Percentiles rank a stretch among this genome's conserved stretches.
phyloP scores from a whole-genome alignment of 2,797 vertebrate genomes.

The Moxostoma hubbsi region DNA sequence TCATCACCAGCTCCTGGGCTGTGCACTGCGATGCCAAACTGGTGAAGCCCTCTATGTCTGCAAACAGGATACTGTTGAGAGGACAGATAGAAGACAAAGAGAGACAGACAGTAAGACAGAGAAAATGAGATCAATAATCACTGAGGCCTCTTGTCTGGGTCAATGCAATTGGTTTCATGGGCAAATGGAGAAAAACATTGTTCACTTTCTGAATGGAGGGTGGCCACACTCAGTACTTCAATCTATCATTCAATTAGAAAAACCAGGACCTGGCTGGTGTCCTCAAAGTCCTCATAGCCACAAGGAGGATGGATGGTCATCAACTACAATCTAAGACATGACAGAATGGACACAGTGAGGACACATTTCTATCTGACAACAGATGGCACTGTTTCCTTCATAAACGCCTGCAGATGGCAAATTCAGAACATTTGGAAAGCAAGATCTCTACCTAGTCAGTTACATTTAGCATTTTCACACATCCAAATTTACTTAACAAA shows the following conservation, averaged over 20 bases:
- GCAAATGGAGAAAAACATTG: slow-evolving; percentile 31
- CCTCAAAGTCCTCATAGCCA: slow-evolving; percentile 38
- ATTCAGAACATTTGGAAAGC: slow-evolving; percentile 39
- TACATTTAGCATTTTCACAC: slow-evolving; percentile 50
- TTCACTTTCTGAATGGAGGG: slow-evolving; percentile 45
- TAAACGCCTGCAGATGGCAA: slow-evolving; percentile 3
- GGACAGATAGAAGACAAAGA: background rate
- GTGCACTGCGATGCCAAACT: slow-evolving; percentile 83
- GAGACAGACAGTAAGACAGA: slow-evolving; percentile 4
- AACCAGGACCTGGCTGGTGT: slow-evolving; percentile 21
- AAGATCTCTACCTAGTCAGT: slow-evolving; percentile 17
- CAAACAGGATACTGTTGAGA: slow-evolving; percentile 78
- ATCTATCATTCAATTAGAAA: slow-evolving; percentile 46
- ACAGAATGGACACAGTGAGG: slow-evolving; percentile 48
- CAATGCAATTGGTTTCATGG: slow-evolving; percentile 42
- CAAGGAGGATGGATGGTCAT: slow-evolving; percentile 41
- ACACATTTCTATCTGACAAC: slow-evolving; percentile 24
- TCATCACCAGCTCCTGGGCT: slow-evolving; percentile 84
- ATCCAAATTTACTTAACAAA: slow-evolving; percentile 48
- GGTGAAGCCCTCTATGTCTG: slow-evolving; percentile 83
- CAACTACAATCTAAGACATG: slow-evolving; percentile 52
- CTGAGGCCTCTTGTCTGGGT: slow-evolving; percentile 46
- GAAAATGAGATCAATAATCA: slow-evolving; percentile 54
- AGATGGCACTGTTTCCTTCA: slow-evolving; percentile 58
- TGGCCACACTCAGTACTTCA: slow-evolving; percentile 44